Conservation (phyloP, 2,888 invertebrate species). For the Noctua pronuba region DNA sequence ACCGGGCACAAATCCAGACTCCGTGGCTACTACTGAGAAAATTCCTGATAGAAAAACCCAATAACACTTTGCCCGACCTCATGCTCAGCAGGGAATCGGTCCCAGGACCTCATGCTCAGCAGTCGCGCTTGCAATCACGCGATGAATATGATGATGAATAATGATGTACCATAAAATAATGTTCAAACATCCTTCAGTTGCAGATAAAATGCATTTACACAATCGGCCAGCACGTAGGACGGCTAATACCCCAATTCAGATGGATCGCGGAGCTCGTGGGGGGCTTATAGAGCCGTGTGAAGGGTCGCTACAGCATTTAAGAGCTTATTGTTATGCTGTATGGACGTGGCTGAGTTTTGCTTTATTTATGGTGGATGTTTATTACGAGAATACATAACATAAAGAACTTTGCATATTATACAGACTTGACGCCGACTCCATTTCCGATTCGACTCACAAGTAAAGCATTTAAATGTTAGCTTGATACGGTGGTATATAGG, state of each 20-base stretch:
- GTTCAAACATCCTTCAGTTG: no score
- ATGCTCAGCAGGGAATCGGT: no score
- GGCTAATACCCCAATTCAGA: slow-evolving; percentile 39
- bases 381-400: not conserved
- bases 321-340: slow-evolving; percentile 30
- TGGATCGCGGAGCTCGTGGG: slow-evolving; percentile 17
- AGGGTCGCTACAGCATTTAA: slow-evolving; percentile 35
- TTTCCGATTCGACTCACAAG: not conserved
- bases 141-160: no score
- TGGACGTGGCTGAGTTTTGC: slow-evolving; percentile 5
- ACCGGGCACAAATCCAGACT: no score
- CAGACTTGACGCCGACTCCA: not conserved
- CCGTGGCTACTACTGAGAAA: no score
- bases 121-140: no score
- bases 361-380: not conserved
- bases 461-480: not conserved
- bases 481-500: no score
- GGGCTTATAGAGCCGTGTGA: slow-evolving; percentile 38
- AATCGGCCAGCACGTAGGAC: slow-evolving; percentile 31
- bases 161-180: no score
- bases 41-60: no score
- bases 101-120: no score
- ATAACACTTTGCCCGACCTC: no score
- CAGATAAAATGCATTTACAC: slow-evolving; percentile 7
- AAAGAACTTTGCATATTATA: not conserved